Percentiles rank a stretch among this genome's conserved stretches.
phyloP scores from a whole-genome alignment of 2,113 vertebrate genomes.

The Odontesthes bonariensis region DNA sequence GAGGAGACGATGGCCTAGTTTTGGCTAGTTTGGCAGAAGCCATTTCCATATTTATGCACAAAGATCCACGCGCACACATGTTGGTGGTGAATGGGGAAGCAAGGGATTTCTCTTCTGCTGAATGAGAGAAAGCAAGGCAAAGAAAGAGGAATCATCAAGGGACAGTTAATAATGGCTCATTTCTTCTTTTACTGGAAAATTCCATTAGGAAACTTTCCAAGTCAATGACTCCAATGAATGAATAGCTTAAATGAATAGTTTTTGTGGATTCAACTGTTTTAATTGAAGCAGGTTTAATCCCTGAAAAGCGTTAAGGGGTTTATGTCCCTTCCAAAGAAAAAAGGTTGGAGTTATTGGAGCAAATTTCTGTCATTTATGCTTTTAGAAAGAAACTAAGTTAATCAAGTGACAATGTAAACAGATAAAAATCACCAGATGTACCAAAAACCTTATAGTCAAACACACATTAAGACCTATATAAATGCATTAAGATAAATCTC shows the following conservation, averaged over 20 bases:
- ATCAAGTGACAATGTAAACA: neutral
- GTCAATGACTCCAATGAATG: slow-evolving; percentile 64
- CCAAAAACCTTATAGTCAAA: neutral
- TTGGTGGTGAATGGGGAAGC: slow-evolving; percentile 29
- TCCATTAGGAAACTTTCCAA: slow-evolving; percentile 70
- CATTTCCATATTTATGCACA: slow-evolving; percentile 62
- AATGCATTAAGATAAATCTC: too few relatives aligned
- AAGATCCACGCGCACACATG: slow-evolving; percentile 1
- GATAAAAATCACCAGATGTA: neutral
- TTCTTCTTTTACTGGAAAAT: slow-evolving; percentile 66
- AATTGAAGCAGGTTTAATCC: slow-evolving; percentile 65
- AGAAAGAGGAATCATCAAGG: slow-evolving; percentile 22
- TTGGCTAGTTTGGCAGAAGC: slow-evolving; percentile 52
- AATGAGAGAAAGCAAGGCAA: slow-evolving; percentile 30
- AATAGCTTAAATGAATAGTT: slow-evolving; percentile 58
- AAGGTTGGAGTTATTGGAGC: neutral
- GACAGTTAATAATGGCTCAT: slow-evolving; percentile 62
- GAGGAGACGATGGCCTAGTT: slow-evolving; percentile 65
- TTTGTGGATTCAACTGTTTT: slow-evolving; percentile 55
- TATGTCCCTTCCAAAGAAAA: neutral
- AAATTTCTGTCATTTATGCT: neutral
- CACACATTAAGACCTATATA: neutral
- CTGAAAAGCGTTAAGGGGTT: slow-evolving; percentile 8
- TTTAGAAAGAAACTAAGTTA: neutral
- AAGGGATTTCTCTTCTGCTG: slow-evolving; percentile 42